Base-by-base conservation (phyloP, 2,113 vertebrate genomes). In the Halcyon malimbica region DNA sequence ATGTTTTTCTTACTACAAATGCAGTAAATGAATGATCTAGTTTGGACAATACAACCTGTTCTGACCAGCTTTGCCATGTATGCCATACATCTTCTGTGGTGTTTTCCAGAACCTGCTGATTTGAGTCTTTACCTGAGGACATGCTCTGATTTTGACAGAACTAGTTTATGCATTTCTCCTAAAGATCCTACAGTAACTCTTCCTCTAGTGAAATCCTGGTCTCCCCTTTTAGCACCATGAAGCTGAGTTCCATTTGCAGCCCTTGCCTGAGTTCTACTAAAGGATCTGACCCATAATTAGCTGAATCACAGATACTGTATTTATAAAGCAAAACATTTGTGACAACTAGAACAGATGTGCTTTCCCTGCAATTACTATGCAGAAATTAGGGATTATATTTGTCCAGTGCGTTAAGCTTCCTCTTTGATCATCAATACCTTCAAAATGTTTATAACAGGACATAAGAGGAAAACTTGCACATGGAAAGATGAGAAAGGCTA, bases 401-500 rank as follows among this genome's bases (percentile, higher is more conserved):
- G 26, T 65, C 4, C 7, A 21, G 13, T 31, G 26, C 62, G 7
- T 31, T 39, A 31, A 33, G 23, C 17, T 35, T 63, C 21, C 10
- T 35, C 31, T 77, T 84, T 62, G 10, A 13, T 39, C 19, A 26
- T 42, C 56, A 62, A 11, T 29, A 44, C 0, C 2, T 50, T 50
- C 7, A 50, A 80, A 65, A 80, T 56, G 1, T 50, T 50, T 87
- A 31, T 21, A 77, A 56, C 56, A 54, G 24, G 1, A 87, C 74
- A 83, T 54, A 48, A 83, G 87, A 59, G 2, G 35, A 70, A 70
- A 83, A 33, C 5, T 18, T 70, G 11, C 29, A 4, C 46, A 51
- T 0, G 0, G 13, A 80, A 80, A 75, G 17, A 41, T 2, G 1
- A 31, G 24, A 70, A 76, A 67, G 6, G 12, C 5, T 50, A 6